Evolutionary conservation across 2,113 vertebrate genomes (phyloP), one percentile per base, ranked within the genome.

Genomic region (Rafetus swinhoei): DNA sequence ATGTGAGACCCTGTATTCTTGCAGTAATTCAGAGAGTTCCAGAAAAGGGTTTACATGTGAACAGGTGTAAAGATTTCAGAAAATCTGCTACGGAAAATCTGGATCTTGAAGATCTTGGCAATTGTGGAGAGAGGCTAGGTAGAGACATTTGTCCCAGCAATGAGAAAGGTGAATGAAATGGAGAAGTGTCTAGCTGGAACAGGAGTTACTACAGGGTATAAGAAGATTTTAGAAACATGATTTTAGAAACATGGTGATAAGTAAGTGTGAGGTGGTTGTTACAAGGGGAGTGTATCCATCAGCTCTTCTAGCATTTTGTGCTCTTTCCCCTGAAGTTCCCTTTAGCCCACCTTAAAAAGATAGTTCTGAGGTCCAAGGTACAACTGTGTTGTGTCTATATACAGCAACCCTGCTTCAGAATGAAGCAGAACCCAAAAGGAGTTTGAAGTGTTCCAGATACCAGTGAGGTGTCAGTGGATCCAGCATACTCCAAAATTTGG

Each of bases 401-500:
- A 32, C 32, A 65, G 29, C 29, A 32, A 7, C 27, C 16, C 62
- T 32, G 29, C 29, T 65, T 65, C 62, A 65, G 29, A 65, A 65
- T 32, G 62, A 16, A 3, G 29, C 29, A 65, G 29, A 65, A 65
- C 7, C 32, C 62, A 32, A 65, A 32, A 7, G 29, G 29, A 4
- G 62, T 65, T 65, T 3, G 22, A 72, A 45, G 7, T 45, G 50
- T 1, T 18, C 15, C 1, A 1, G 8, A 2, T 0, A 5, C 15
- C 62, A 52, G 76, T 24, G 59, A 65, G 60, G 45, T 24, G 15
- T 56, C 55, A 59, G 50, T 12, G 45, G 62, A 84, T 25, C 9
- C 56, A 55, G 18, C 15, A 22, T 2, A 52, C 0, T 12, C 39
- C 65, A 60, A 22, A 0, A n/a, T 32, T 16, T 81, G 90, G 15